Percentiles rank a stretch among this genome's conserved stretches.
Conservation (phyloP, 2,797 vertebrate genomes). For the Platalea minor region DNA sequence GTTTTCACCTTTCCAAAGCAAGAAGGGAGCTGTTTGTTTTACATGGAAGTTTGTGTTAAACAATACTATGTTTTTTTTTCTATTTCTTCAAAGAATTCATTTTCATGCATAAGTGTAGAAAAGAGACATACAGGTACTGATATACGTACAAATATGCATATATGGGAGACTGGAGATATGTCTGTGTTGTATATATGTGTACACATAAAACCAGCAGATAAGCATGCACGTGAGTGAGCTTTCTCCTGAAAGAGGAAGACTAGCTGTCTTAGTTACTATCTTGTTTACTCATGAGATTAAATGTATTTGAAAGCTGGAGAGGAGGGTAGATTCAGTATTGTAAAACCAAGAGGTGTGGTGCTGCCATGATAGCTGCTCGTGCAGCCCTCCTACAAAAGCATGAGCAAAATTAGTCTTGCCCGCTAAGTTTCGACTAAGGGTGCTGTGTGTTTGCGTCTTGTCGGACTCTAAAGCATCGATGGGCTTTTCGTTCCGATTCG, state of each 20-base stretch:
- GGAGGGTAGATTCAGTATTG: not conserved
- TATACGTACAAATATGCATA: fast-evolving
- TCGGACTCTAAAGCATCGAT: not conserved
- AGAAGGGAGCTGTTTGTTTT: not conserved
- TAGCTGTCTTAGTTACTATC: not conserved
- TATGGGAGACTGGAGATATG: not conserved
- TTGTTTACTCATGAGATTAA: not conserved
- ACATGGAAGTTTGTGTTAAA: not conserved
- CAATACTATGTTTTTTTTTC: not conserved
- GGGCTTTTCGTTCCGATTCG: not conserved
- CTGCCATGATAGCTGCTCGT: not conserved
- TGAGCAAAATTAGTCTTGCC: not conserved
- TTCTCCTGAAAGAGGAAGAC: not conserved
- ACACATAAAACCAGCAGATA: not conserved
- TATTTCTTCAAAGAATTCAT: not conserved
- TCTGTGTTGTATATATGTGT: not conserved
- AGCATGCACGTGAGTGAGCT: not conserved
- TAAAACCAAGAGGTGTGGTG: not conserved
- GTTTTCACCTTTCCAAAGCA: not conserved
- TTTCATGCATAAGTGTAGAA: fast-evolving
- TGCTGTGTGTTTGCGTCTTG: not conserved
- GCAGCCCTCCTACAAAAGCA: not conserved
- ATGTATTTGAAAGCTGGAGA: not conserved
- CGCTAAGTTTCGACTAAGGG: not conserved
- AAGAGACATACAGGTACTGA: not conserved